A percentile compares a stretch with the other conserved stretches of the same genome.
phyloP scores from a whole-genome alignment of 2,888 invertebrate species.

The Cheilosia vernalis region DNA sequence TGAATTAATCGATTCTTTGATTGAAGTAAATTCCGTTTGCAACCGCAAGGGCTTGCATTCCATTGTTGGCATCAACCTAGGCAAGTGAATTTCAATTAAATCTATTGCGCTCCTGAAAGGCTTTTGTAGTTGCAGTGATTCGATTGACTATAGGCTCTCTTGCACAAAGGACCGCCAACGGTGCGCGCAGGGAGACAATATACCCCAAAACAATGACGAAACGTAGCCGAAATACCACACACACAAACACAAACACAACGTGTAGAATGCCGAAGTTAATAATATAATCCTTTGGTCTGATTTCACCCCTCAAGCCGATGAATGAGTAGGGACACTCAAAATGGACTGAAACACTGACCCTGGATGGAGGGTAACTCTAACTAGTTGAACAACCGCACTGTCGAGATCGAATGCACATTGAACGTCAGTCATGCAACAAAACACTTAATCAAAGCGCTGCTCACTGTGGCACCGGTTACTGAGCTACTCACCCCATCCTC shows the following conservation, averaged over 20 bases:
- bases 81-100: slow-evolving; percentile 56
- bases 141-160: slow-evolving; percentile 20
- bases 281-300: slow-evolving; percentile 12
- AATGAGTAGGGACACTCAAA: neutral
- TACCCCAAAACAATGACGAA: neutral
- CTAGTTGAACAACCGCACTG: slow-evolving; percentile 1
- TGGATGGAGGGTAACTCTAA: slow-evolving; percentile 1
- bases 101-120: slow-evolving; percentile 34
- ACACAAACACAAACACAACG: neutral
- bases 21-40: neutral
- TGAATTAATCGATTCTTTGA: neutral
- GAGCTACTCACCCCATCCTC: slow-evolving; percentile 89
- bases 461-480: neutral
- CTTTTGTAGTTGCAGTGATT: slow-evolving; percentile 19
- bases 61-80: slow-evolving; percentile 11
- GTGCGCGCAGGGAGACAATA: slow-evolving; percentile 2
- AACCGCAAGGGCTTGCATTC: neutral
- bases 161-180: slow-evolving; percentile 10
- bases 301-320: neutral
- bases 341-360: neutral
- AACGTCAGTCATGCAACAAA: slow-evolving; percentile 49
- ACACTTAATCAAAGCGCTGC: slow-evolving; percentile 42
- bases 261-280: too few species aligned
- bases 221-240: neutral
- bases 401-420: slow-evolving; percentile 33